Evolutionary conservation across 2,888 invertebrate species (phyloP), one percentile per base, ranked within the genome.

Genomic region (Dasysyrphus albostriatus): DNA sequence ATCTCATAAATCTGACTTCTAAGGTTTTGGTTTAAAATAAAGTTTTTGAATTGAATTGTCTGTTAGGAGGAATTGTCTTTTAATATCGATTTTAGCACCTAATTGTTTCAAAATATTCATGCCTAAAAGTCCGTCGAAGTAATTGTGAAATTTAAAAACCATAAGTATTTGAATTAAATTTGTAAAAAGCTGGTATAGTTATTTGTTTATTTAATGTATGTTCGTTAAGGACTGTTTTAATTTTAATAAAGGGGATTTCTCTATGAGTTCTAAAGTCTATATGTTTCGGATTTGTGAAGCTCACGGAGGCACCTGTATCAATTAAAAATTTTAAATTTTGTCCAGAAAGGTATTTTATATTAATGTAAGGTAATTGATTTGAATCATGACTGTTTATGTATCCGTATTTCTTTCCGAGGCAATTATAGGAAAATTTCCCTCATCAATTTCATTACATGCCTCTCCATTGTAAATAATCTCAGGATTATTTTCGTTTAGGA

Each of bases 301-400:
- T 42, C 14, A 42, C 12, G 42, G 47, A 47, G 47, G 47, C 47
- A 47, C n/a, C 47, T 47, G 47, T 47, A 47, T 47, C 47, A 8
- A 47, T 47, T 47, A 16, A 47, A 47, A 47, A 16, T 47, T 47
- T 47, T 47, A 47, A 47, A 47, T 47, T 47, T 42, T 42, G 44
- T 16, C 16, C 44, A n/a, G 44, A 16, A 44, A 6, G 16, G 16
- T 14, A 42, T 14, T 42, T 42, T 42, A 42, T 42, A 5, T 42
- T 42, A 42, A 42, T 12, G 44, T 14, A 44, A 6, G 16, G 16
- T 44, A 44, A 44, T 44, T 44, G n/a, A 8, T 16, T 0, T 44
- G 44, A 44, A 44, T 44, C 44, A 7, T 44, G 44, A 16, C 3
- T 44, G 44, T 44, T 44, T 44, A 44, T 44, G 44, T 44, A 44